Conservation (phyloP, 2,888 invertebrate genomes). For the Blomia tropicalis region DNA sequence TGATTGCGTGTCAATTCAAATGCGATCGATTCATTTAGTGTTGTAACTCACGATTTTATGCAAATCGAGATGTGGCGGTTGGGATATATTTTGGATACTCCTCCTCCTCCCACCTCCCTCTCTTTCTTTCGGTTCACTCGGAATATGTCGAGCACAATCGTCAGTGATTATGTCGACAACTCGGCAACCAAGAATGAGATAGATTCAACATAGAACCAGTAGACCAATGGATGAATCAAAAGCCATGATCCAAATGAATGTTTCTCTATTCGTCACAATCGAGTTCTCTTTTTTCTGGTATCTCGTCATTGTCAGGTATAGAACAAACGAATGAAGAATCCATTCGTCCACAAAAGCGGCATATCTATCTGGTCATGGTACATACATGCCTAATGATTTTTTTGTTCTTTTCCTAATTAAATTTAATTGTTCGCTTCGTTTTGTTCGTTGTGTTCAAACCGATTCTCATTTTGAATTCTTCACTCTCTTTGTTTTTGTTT, state of each 20-base stretch:
- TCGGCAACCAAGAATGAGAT: too few relatives aligned
- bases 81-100: background rate
- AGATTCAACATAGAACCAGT: too few relatives aligned
- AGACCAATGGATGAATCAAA: too few relatives aligned
- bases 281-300: background rate
- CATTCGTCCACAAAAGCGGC: background rate
- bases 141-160: too few relatives aligned
- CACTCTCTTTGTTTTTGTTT: background rate
- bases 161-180: too few relatives aligned
- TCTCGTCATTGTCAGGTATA: background rate
- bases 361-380: too few relatives aligned
- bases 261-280: background rate
- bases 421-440: slow-evolving; percentile 1
- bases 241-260: background rate
- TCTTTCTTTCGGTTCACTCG: background rate
- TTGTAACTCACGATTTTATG: slow-evolving; percentile 5
- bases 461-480: slow-evolving; percentile 3
- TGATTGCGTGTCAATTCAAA: background rate
- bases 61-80: background rate
- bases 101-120: background rate
- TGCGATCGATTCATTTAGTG: slow-evolving; percentile 5
- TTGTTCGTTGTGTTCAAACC: background rate
- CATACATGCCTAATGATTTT: slow-evolving; percentile 11
- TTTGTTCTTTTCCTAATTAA: slow-evolving; percentile 9
- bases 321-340: background rate